Percentiles rank a stretch among this genome's conserved stretches.
phyloP scores from a whole-genome alignment of 2,113 vertebrate species.

The Lontra canadensis region DNA sequence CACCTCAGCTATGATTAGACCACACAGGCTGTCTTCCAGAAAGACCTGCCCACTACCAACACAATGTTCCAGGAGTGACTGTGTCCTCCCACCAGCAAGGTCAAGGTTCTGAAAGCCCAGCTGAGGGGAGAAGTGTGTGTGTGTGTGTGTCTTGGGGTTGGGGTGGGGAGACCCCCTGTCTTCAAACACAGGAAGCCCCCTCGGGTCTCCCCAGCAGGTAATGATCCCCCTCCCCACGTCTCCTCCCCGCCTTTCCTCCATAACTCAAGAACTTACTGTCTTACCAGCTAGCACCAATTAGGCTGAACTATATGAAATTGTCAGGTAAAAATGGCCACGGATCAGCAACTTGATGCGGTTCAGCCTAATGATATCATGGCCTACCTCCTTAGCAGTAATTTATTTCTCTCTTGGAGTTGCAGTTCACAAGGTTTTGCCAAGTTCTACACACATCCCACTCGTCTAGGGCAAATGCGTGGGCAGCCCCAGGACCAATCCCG shows the following conservation, averaged over 20 bases:
- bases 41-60: not conserved
- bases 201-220: not conserved
- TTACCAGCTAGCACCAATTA: not conserved
- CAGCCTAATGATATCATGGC: not conserved
- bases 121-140: not conserved
- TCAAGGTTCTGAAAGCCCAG: not conserved
- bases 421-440: not conserved
- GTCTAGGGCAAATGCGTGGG: not conserved
- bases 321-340: not conserved
- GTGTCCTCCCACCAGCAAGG: not conserved
- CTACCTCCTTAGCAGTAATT: not conserved
- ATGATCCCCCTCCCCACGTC: fast-evolving
- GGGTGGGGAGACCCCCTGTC: not conserved
- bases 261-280: not conserved
- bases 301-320: not conserved
- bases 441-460: not conserved
- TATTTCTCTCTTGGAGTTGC: not conserved
- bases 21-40: not conserved
- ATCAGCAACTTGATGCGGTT: not conserved
- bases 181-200: not conserved
- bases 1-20: not conserved
- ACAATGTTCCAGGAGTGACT: not conserved
- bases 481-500: not conserved
- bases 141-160: not conserved
- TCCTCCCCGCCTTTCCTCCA: not conserved